Evolutionary conservation across 2,888 invertebrate species (phyloP), one percentile per base, ranked within the genome.

Genomic region (Scaptomyza cyrtandrae): DNA sequence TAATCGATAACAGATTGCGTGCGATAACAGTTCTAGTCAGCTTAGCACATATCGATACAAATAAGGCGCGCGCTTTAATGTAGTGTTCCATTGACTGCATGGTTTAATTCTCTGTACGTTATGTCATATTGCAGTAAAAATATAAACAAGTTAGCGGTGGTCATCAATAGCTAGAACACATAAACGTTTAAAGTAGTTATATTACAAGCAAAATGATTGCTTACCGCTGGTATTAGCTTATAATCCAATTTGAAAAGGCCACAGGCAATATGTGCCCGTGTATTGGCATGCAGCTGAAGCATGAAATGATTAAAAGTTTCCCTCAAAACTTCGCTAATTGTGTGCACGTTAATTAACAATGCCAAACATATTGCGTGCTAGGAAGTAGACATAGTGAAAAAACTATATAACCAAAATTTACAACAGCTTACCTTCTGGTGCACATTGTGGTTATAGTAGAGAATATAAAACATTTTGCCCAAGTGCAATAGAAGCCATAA

Each of bases 111-210:
- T 27, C 73, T 76, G 6, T 64, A 79, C 0, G 83, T 86, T 5
- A 84, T 68, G 16, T 83, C 83, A n/a, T 86, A 83, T 65, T 83
- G 86, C 3, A 86, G 19, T 2, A 83, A 37, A 19, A 86, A 83
- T 64, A 83, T 78, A 56, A 83, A 86, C 13, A 83, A 54, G 27
- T 71, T 73, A 0, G 73, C 52, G 6, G 67, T 76, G n/a, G 80
- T 74, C 69, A 83, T 80, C 41, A 76, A n/a, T 0, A 83, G 31
- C 83, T 83, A 43, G 43, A 54, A 16, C 6, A 39, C 11, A 19
- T 29, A 5, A 6, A 4, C 10, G 3, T 6, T 0, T 9, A 1
- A 9, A 10, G 6, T 1, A 29, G 3, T 0, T 1, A 9, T 0
- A 33, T 16, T 3, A 1, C 6, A 10, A 33, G 13, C 6, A 19